phyloP scores from a whole-genome alignment of 2,888 invertebrate species.

The Callimorpha dominula region DNA sequence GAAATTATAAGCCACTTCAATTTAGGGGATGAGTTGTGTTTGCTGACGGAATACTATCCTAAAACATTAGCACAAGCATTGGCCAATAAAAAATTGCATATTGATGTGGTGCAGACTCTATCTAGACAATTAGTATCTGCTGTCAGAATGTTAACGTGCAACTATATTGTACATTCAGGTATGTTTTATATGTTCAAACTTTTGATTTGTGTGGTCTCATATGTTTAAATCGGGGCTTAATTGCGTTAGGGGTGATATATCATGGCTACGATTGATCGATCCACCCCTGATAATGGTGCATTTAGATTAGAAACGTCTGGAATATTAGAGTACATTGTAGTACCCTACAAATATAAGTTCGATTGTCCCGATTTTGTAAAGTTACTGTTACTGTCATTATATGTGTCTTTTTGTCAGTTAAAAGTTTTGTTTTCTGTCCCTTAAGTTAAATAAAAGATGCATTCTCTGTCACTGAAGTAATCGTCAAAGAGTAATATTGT shows the following conservation, averaged over 20 bases:
- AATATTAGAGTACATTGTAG: no score
- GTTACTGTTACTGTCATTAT: no score
- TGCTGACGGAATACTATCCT: constrained; percentile 69
- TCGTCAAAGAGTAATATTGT: no score
- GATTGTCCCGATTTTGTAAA: no score
- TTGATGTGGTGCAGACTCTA: constrained; percentile 61
- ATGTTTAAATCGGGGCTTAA: neutral
- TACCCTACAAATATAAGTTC: no score
- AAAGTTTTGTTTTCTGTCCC: no score
- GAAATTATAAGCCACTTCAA: constrained; percentile 54
- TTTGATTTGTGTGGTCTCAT: neutral
- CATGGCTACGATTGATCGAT: no score
- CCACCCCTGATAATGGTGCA: no score
- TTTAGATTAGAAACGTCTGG: no score
- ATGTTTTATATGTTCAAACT: constrained; percentile 18
- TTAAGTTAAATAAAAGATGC: no score
- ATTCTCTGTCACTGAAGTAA: no score
- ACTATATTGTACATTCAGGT: constrained; percentile 71
- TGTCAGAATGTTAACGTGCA: constrained; percentile 59
- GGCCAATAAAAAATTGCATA: constrained; percentile 49
- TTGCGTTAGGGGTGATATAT: no score
- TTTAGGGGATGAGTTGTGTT: constrained; percentile 54
- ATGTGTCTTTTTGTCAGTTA: neutral
- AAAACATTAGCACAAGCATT: constrained; percentile 60
- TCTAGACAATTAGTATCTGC: constrained; percentile 67